phyloP scores from a whole-genome alignment of 2,888 invertebrate species.

The Isoperla grammatica region DNA sequence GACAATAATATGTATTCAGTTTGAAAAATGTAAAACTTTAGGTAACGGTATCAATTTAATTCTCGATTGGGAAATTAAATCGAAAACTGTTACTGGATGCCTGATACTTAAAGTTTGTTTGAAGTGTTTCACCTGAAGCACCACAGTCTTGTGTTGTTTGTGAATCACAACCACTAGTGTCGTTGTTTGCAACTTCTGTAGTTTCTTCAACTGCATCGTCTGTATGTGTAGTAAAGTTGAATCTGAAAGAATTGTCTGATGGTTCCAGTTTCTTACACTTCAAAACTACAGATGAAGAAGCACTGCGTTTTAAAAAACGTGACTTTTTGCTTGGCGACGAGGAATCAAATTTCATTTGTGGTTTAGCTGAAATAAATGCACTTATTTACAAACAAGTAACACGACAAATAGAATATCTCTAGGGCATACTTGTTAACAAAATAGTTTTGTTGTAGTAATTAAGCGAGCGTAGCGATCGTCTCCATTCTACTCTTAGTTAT shows the following conservation, averaged over 20 bases:
- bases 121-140: background rate
- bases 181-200: background rate
- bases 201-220: background rate
- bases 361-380: constrained; percentile 38
- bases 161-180: background rate
- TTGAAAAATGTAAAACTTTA: too few species aligned
- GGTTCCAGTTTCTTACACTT: constrained; percentile 43
- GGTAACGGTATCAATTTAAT: background rate
- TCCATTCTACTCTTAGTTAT: too few species aligned
- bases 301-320: constrained; percentile 62
- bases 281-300: constrained; percentile 37
- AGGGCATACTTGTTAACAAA: too few species aligned
- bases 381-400: background rate
- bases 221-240: constrained; percentile 52
- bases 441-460: too few species aligned
- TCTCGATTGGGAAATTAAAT: constrained; percentile 16
- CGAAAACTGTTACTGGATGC: constrained; percentile 24
- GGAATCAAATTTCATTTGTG: constrained; percentile 20
- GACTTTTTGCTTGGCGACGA: constrained; percentile 50
- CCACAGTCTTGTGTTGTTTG: background rate
- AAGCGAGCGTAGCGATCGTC: too few species aligned
- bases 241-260: constrained; percentile 55
- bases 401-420: too few species aligned
- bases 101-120: constrained; percentile 4
- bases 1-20: too few species aligned